Evolutionary conservation across 2,797 vertebrate genomes (phyloP), one percentile per base, ranked within the genome.

Genomic region (Nyctibius grandis): DNA sequence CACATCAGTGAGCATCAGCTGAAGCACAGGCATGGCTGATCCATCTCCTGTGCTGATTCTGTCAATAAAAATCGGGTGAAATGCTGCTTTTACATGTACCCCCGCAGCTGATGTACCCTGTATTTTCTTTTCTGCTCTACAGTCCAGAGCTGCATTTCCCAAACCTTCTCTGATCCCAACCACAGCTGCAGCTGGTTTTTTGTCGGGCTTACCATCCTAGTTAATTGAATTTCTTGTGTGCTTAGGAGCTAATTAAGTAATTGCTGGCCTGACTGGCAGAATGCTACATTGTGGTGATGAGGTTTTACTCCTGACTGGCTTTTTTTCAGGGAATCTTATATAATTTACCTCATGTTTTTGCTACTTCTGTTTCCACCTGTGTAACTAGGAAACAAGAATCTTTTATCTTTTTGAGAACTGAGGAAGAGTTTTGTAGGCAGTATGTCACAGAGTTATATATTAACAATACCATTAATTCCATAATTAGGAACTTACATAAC

Each of bases 241-340:
- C 67, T 72, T 72, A 69, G 17, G 8, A 64, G 50, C 28, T 88
- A 85, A 90, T 80, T 63, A 90, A 68, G 23, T 64, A 80, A n/a
- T 72, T 47, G 45, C 70, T 73, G 65, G 42, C 18, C 72, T 89
- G 56, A 68, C 28, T 56, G 56, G 36, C 60, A 92, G 36, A 85
- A 76, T 59, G 56, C 29, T 88, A n/a, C 48, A 28, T 44, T 48
- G 42, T 51, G 42, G 69, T 72, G 45, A 80, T 60, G 42, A 72
- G 5, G 7, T 92, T 88, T 90, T 76, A 76, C 33, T 77, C 68
- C 53, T 69, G n/a, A 72, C 5, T 17, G 34, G 8, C 4, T 15
- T 74, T 80, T 56, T 83, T 61, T 73, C 34, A 48, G 22, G 15
- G 31, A 68, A 44, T 79, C 28, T 68, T 57, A 57, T 0, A 1